A percentile compares a stretch with the other conserved stretches of the same genome.
Conservation (phyloP, 2,113 vertebrate species). For the Rhynchomys soricoides region DNA sequence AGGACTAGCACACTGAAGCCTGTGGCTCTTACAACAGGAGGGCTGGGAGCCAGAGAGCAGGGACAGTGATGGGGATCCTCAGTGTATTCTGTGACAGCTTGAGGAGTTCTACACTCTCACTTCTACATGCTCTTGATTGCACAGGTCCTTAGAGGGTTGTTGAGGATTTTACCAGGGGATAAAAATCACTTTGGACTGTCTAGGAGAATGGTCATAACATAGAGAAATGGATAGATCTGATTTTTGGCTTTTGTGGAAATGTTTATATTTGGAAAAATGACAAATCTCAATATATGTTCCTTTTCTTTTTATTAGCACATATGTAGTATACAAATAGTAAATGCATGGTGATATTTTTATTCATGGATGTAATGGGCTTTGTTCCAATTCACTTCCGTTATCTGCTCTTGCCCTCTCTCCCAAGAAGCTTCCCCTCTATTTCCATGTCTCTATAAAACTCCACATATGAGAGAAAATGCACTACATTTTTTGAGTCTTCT, state of each 20-base stretch:
- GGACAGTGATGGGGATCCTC: background rate
- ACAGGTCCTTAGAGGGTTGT: no score
- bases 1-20: background rate
- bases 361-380: background rate
- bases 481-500: background rate
- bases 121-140: background rate
- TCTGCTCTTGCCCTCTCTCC: background rate
- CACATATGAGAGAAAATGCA: background rate
- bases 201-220: background rate
- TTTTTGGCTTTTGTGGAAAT: background rate
- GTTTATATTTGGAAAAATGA: conserved; percentile 6
- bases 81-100: background rate
- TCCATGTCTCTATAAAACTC: background rate
- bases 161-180: background rate
- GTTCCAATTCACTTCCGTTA: background rate
- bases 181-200: background rate
- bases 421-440: no score
- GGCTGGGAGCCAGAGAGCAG: background rate
- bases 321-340: background rate
- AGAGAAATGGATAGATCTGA: background rate
- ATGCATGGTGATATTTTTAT: background rate
- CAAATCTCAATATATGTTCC: background rate
- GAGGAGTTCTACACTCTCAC: background rate
- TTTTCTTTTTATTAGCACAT: background rate
- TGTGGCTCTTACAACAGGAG: background rate